A percentile compares a stretch with the other conserved stretches of the same genome.
Evolutionary conservation across 2,888 invertebrate species (phyloP).

Genomic region (Rhopalosiphum nymphaeae): DNA sequence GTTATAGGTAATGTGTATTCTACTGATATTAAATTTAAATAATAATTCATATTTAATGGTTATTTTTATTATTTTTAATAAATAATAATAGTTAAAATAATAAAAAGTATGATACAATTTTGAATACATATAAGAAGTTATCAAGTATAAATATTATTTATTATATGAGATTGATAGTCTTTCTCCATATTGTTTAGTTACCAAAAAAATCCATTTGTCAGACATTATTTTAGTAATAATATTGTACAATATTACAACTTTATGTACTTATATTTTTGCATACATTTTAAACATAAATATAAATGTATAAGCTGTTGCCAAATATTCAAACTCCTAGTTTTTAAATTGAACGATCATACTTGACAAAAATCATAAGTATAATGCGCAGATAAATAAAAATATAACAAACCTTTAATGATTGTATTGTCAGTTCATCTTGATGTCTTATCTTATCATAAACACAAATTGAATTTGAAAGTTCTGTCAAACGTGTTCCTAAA

Average conservation of each 20-base stretch:
- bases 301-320: not conserved
- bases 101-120: not conserved
- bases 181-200: not conserved
- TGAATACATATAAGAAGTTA: not conserved
- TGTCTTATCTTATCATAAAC: conserved; percentile 81
- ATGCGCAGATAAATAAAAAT: conserved; percentile 8
- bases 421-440: conserved; percentile 81
- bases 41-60: not conserved
- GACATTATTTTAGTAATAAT: not conserved
- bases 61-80: not conserved
- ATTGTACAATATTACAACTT: not conserved
- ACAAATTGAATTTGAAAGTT: conserved; percentile 83
- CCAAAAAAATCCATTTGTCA: not conserved
- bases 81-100: not conserved
- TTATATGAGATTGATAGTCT: not conserved
- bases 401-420: conserved; percentile 74
- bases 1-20: not conserved
- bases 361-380: not conserved
- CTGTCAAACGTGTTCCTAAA: conserved; percentile 82
- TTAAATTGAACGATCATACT: not conserved
- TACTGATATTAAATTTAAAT: not conserved
- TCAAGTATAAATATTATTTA: not conserved
- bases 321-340: not conserved
- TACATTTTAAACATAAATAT: not conserved
- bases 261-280: not conserved